Conservation (phyloP, 2,797 vertebrate genomes). For the Neostethus bicornis region DNA sequence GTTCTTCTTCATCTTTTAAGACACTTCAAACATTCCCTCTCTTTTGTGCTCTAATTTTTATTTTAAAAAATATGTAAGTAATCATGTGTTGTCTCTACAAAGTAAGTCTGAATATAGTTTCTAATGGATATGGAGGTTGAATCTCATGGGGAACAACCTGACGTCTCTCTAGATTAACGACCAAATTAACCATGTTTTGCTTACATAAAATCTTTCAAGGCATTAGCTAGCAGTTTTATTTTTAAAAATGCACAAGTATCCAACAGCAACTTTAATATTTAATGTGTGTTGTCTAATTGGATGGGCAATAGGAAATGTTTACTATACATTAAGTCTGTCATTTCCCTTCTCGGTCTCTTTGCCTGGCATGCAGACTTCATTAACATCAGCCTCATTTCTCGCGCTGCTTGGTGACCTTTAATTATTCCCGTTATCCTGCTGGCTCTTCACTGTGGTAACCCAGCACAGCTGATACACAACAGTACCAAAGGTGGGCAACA, state of each 20-base stretch:
- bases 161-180: neutral
- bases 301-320: conserved; percentile 38
- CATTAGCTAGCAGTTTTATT: neutral
- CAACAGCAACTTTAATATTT: conserved; percentile 37
- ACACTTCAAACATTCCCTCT: conserved; percentile 22
- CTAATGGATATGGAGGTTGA: too few species aligned
- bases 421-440: conserved; percentile 83
- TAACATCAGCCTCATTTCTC: conserved; percentile 67
- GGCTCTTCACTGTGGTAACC: conserved; percentile 73
- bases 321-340: conserved; percentile 36
- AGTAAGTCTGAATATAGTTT: too few species aligned
- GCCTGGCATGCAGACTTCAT: conserved; percentile 73
- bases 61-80: too few species aligned
- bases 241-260: neutral
- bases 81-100: too few species aligned
- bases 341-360: conserved; percentile 56
- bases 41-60: neutral
- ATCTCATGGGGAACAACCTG: too few species aligned
- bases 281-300: conserved; percentile 14
- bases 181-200: neutral
- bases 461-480: conserved; percentile 58
- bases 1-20: conserved; percentile 5
- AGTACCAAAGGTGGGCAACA: conserved; percentile 19
- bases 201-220: neutral
- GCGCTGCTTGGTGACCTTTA: conserved; percentile 81